Conservation (phyloP, 2,888 invertebrate genomes). For the Osmoderma eremita region DNA sequence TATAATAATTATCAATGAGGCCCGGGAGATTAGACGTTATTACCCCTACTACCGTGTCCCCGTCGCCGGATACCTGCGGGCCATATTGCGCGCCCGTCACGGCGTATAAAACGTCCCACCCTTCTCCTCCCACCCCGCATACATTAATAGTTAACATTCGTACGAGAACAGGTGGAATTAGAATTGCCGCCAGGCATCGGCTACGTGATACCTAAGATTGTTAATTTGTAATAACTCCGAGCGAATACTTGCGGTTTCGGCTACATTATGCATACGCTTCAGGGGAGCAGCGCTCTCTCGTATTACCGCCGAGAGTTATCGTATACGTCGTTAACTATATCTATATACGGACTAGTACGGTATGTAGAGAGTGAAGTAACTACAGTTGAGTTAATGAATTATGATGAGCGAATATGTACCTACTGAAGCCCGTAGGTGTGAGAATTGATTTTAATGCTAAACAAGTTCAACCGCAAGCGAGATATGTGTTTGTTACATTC, state of each 20-base stretch:
- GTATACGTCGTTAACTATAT: too few species aligned
- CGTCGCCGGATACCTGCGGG: conserved; percentile 48
- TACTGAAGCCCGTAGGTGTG: background rate
- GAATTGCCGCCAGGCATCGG: conserved; percentile 33
- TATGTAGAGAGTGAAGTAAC: too few species aligned
- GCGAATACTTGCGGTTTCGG: conserved; percentile 15
- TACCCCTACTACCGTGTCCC: conserved; percentile 53
- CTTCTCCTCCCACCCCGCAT: too few species aligned
- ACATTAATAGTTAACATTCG: conserved; percentile 46
- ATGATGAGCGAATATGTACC: background rate
- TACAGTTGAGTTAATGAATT: conserved; percentile 2
- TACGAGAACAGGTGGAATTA: conserved; percentile 41
- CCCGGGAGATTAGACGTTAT: conserved; percentile 61
- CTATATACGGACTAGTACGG: too few species aligned
- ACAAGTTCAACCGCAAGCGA: background rate
- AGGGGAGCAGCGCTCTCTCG: background rate
- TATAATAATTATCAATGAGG: conserved; percentile 64
- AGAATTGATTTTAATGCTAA: background rate
- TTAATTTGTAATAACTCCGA: conserved; percentile 35
- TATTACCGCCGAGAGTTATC: background rate
- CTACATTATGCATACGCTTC: conserved; percentile 17
- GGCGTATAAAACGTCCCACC: conserved; percentile 47
- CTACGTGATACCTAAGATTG: conserved; percentile 40
- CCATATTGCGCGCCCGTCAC: conserved; percentile 46
- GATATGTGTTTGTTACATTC: background rate